phyloP scores from a whole-genome alignment of 2,797 vertebrate genomes.

The Pyrocephalus nanus region DNA sequence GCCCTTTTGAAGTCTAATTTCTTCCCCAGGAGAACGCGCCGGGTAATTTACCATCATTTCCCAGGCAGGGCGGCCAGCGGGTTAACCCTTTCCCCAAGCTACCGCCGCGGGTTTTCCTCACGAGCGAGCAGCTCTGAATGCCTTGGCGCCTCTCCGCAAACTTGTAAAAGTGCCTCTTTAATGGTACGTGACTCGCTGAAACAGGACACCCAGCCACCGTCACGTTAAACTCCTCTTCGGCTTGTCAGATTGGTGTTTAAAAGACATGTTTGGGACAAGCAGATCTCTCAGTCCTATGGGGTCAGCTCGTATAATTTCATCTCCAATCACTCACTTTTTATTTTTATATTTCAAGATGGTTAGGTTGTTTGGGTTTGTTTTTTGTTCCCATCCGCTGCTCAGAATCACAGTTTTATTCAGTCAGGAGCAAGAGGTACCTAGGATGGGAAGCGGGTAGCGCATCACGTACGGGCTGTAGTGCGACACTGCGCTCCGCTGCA shows the following conservation, averaged over 20 bases:
- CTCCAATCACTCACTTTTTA: not conserved
- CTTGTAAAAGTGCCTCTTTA: not conserved
- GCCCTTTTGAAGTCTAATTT: slow-evolving; percentile 63
- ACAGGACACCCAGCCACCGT: not conserved
- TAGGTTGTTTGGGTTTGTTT: not conserved
- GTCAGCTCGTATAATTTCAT: not conserved
- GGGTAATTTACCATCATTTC: slow-evolving; percentile 53
- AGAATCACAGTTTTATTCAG: not conserved
- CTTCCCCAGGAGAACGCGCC: slow-evolving; percentile 54
- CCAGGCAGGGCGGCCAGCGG: not conserved
- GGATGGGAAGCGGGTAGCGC: not conserved
- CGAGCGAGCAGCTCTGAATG: not conserved
- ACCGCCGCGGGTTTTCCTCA: not conserved
- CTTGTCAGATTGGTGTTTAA: not conserved
- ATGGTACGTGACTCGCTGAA: not conserved
- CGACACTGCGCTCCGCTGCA: not conserved
- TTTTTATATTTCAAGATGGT: not conserved
- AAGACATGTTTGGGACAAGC: not conserved
- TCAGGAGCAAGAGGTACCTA: not conserved
- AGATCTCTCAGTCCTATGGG: not conserved
- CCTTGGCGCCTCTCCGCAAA: not conserved
- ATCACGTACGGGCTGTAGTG: not conserved
- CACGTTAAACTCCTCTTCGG: not conserved
- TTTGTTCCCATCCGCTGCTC: not conserved
- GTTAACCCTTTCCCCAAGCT: slow-evolving; percentile 51